These are phyloP conservation scores for Laspeyria flexula DNA, from an alignment of 2,888 invertebrate genomes.

Conservation along the genomic window DNA sequence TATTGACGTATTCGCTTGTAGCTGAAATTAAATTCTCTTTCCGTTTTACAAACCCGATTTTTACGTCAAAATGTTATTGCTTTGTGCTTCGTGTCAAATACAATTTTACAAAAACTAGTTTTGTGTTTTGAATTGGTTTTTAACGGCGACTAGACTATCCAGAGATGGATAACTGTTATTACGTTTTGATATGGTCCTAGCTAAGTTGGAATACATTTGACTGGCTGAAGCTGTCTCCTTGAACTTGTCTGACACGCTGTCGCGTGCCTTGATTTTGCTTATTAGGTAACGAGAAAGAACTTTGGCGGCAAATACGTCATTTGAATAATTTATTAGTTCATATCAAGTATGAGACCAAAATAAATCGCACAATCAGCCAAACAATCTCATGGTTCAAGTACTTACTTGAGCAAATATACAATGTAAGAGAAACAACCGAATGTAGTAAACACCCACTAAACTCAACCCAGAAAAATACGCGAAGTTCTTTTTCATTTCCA, in stretches of 20 bases:
- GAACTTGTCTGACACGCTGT: too few species aligned
- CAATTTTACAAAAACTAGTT: background rate
- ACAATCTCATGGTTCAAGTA: background rate
- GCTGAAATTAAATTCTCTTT: constrained; percentile 38
- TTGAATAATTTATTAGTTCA: background rate
- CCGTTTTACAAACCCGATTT: constrained; percentile 19
- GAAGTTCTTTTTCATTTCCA: constrained; percentile 14
- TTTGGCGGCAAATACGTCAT: background rate
- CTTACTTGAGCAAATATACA: background rate
- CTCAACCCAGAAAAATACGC: background rate
- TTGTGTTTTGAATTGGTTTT: background rate
- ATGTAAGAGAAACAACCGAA: background rate
- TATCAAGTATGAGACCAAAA: too few species aligned
- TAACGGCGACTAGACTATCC: background rate
- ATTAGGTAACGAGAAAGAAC: too few species aligned
- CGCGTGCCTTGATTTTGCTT: too few species aligned
- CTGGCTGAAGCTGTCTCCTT: too few species aligned
- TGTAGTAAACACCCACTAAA: background rate
- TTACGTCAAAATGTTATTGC: constrained; percentile 22
- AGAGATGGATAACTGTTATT: too few species aligned
- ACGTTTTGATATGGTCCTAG: too few species aligned
- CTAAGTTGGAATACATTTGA: too few species aligned
- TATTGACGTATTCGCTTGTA: constrained; percentile 38
- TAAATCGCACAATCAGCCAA: background rate
- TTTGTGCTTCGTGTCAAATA: background rate